Percentiles rank a stretch among this genome's conserved stretches.
Conservation (phyloP, 2,888 invertebrate genomes). For the Platypus cylindrus region DNA sequence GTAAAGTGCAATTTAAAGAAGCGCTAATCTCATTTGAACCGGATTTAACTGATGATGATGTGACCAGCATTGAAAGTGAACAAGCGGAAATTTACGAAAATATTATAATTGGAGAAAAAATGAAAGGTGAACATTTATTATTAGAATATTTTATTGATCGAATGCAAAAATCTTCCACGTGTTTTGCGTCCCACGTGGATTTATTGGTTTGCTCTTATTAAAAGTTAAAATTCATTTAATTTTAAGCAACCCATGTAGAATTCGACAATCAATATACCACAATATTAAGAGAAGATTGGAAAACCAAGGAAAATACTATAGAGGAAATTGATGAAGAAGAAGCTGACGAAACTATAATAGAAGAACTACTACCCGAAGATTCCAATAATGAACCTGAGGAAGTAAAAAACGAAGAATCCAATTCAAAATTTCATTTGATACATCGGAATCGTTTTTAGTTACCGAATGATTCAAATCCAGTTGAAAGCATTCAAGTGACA, state of each 20-base stretch:
- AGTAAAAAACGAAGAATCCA: not conserved
- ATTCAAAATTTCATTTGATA: slow-evolving; percentile 1
- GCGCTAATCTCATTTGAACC: slow-evolving; percentile 41
- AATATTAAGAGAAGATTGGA: slow-evolving; percentile 13
- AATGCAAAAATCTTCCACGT: too few relatives aligned
- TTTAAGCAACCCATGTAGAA: too few relatives aligned
- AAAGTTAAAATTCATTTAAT: too few relatives aligned
- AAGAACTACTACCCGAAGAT: slow-evolving; percentile 14
- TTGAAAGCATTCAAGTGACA: not conserved
- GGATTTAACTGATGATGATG: slow-evolving; percentile 33
- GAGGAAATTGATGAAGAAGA: slow-evolving; percentile 25
- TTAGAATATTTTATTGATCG: too few relatives aligned
- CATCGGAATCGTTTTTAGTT: not conserved
- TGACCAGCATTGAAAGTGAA: slow-evolving; percentile 33
- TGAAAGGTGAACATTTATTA: too few relatives aligned
- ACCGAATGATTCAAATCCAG: not conserved
- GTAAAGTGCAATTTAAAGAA: slow-evolving; percentile 38
- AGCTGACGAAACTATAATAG: slow-evolving; percentile 19
- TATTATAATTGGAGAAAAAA: slow-evolving; percentile 11
- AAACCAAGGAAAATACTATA: slow-evolving; percentile 22
- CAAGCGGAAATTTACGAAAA: too few relatives aligned
- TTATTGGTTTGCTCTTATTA: too few relatives aligned
- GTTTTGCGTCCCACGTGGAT: too few relatives aligned
- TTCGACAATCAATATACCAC: slow-evolving; percentile 17
- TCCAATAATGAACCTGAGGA: slow-evolving; percentile 11